These are phyloP conservation scores for Harpagus bidentatus DNA, from an alignment of 2,113 vertebrate species.

Conservation along the genomic window DNA sequence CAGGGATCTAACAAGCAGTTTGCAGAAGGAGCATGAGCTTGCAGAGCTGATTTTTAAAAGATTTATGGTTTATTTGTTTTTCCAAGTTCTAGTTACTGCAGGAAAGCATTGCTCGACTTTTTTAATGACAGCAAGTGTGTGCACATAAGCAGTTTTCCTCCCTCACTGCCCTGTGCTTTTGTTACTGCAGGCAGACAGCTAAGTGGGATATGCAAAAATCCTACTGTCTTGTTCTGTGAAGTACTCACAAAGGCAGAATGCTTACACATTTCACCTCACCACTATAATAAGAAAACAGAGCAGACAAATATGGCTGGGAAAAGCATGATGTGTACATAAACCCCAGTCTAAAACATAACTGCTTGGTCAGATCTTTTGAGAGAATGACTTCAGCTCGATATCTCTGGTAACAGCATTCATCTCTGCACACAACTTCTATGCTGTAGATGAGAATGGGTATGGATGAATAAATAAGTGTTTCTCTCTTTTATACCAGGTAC, in stretches of 20 bases:
- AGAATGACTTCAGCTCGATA: not conserved
- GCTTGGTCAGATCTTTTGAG: not conserved
- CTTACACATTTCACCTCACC: not conserved
- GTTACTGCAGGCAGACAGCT: not conserved
- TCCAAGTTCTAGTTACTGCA: not conserved
- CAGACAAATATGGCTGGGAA: not conserved
- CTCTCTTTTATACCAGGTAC: not conserved
- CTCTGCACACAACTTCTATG: not conserved
- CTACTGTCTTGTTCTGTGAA: not conserved
- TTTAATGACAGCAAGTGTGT: not conserved
- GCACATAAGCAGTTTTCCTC: not conserved
- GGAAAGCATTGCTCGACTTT: not conserved
- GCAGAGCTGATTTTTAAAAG: not conserved
- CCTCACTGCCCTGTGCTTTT: not conserved
- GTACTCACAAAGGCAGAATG: not conserved
- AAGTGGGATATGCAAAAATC: conserved; percentile 10
- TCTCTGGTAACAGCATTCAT: not conserved
- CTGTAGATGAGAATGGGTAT: not conserved
- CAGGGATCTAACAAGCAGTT: not conserved
- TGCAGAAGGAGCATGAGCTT: not conserved
- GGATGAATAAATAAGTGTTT: not conserved
- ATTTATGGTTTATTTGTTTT: not conserved
- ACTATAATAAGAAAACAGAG: not conserved
- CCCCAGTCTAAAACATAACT: not conserved
- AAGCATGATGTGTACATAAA: not conserved